These are phyloP conservation scores for Syncerus caffer DNA, from an alignment of 2,797 vertebrate species.

Conservation along the genomic window DNA sequence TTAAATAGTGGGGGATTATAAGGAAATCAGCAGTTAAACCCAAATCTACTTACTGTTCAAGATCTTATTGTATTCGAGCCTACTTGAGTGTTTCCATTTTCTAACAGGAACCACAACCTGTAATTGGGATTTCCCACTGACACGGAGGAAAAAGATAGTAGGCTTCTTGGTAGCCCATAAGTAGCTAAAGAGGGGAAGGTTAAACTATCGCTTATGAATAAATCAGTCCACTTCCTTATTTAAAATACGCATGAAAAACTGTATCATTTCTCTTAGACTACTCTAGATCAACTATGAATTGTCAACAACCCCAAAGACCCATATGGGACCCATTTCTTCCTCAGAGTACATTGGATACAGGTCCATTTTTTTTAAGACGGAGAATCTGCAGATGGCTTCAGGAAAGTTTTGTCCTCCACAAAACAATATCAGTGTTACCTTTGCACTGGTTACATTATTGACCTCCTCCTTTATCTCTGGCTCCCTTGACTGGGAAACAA, in stretches of 20 bases:
- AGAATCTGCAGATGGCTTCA: not conserved
- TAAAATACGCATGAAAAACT: slow-evolving; percentile 14
- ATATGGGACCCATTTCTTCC: not conserved
- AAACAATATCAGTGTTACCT: not conserved
- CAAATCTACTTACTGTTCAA: not conserved
- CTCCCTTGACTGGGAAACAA: not conserved
- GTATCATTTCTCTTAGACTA: not conserved
- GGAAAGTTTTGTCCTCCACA: not conserved
- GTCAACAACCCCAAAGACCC: not conserved
- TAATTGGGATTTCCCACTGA: not conserved
- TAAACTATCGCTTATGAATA: not conserved
- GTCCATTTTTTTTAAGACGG: not conserved
- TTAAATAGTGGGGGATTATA: not conserved
- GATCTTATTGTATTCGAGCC: slow-evolving; percentile 8
- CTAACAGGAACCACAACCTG: not conserved
- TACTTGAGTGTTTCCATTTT: not conserved
- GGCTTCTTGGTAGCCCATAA: not conserved
- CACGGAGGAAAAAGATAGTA: not conserved
- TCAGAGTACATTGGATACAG: not conserved
- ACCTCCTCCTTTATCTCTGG: not conserved
- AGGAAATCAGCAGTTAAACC: not conserved
- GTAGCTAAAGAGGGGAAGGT: not conserved
- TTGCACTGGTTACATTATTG: not conserved
- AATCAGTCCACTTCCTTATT: not conserved
- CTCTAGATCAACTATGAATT: not conserved